Base-by-base conservation (phyloP, 2,113 vertebrate species). In the Oncorhynchus nerka region DNA sequence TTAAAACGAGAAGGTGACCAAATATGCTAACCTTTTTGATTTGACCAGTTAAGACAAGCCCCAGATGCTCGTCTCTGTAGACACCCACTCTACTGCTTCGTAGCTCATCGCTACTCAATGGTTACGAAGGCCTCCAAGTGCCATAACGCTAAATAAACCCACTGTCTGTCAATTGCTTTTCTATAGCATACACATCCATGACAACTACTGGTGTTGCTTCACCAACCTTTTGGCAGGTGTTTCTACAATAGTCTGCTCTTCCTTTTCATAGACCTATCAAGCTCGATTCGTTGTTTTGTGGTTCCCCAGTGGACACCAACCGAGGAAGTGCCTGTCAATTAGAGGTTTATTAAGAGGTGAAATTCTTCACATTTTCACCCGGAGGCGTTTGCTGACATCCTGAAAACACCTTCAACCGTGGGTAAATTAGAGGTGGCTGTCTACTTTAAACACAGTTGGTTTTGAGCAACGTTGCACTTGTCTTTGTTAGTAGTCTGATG, bases 321-420 rank as follows among this genome's bases (percentile, higher is more conserved):
- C 4, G 70, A 39, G 73, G 74, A 75, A 70, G 67, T 66, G 5
- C 32, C 49, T 70, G 30, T 68, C 78, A 79, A 75, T 73, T 78
- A 72, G 4, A 75, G 20, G 61, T 39, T 79, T 75, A 59, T 69
- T 68, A 70, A 75, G 51, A 71, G 24, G 68, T 70, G 30, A 66
- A 68, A 79, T 65, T 75, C 57, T 67, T 75, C 39, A 55, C 45
- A 71, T 70, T 67, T 79, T 49, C 71, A 71, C 68, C 71, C 48
- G 15, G 20, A 32, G 71, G 76, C 59, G 48, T 67, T 73, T 39
- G 45, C 32, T 32, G 68, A 13, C 69, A 66, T 71, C 49, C 62
- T 65, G 62, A 26, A 28, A 65, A 65, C 62, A 28, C 55, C 39
- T 39, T 49, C 19, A 3, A 32, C 24, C 70, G 34, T 57, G 32